Conservation (phyloP, 2,797 vertebrate genomes). For the Chiloscyllium punctatum region DNA sequence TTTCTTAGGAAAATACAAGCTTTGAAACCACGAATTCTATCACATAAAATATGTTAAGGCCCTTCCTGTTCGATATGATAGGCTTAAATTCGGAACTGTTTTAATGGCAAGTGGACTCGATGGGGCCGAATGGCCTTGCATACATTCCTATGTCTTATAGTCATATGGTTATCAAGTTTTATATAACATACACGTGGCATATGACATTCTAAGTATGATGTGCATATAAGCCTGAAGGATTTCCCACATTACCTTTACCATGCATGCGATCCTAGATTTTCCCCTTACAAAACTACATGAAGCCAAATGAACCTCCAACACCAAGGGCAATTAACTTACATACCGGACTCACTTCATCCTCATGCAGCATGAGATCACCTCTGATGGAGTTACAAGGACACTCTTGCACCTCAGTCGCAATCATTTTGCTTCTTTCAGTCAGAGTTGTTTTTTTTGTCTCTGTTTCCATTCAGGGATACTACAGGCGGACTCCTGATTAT, state of each 20-base stretch:
- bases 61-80: neutral
- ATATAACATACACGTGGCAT: neutral
- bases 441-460: neutral
- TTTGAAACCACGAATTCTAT: no score
- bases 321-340: no score
- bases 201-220: neutral
- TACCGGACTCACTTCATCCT: no score
- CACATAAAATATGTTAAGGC: no score
- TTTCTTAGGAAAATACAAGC: no score
- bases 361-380: neutral
- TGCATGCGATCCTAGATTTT: neutral
- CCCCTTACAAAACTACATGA: neutral
- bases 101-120: neutral
- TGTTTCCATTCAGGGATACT: conserved; percentile 74
- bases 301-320: neutral
- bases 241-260: neutral
- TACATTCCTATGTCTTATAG: no score
- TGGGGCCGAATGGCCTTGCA: no score
- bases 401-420: neutral
- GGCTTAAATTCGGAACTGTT: neutral
- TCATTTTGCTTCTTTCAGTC: neutral
- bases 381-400: neutral
- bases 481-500: conserved; percentile 86
- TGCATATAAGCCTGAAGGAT: neutral
- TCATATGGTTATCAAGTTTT: neutral